Evolutionary conservation across 2,888 invertebrate species (phyloP), one percentile per base, ranked within the genome.

Genomic region (Diarsia brunnea): DNA sequence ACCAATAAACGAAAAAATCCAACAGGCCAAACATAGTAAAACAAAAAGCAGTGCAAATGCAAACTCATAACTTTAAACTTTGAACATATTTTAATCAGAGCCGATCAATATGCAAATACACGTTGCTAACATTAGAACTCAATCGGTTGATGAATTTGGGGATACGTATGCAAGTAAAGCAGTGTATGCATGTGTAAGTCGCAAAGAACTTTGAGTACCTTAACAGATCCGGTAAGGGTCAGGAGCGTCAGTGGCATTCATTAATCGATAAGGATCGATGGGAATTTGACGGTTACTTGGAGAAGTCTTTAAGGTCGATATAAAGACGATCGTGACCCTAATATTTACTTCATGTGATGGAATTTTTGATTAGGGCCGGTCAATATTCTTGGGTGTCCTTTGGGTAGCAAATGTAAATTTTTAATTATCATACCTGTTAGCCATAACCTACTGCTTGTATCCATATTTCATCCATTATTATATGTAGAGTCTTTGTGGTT

Each of bases 271-370:
- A 73, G 38, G 31, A 81, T 86, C 78, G 8, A 60, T 60, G 24
- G 27, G 67, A n/a, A 31, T 76, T 71, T 76, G 69, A 63, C 78
- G 73, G 73, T 79, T 75, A 81, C 81, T 61, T n/a, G 21, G 45
- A 53, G 64, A 38, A 75, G 53, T 73, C 45, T 27, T 43, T 66
- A 53, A 86, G 76, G 78, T 71, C 74, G 53, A 63, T 38, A 45
- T 80, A 84, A 86, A 78, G 84, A 64, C 86, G 14, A 81, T 79
- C 71, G 76, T 84, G 78, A 72, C n/a, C 58, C 14, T 65, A 61
- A 76, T 68, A 55, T 69, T 69, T 63, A 49, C 67, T 55, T 63
- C 21, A 78, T 73, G 72, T n/a, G 60, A 64, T 55, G 31, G 21
- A 31, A 58, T n/a, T 60, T 60, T 47, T 58, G 55, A 19, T 19